These are phyloP conservation scores for Heliconius sara DNA, from an alignment of 2,888 invertebrate genomes.

Conservation along the genomic window DNA sequence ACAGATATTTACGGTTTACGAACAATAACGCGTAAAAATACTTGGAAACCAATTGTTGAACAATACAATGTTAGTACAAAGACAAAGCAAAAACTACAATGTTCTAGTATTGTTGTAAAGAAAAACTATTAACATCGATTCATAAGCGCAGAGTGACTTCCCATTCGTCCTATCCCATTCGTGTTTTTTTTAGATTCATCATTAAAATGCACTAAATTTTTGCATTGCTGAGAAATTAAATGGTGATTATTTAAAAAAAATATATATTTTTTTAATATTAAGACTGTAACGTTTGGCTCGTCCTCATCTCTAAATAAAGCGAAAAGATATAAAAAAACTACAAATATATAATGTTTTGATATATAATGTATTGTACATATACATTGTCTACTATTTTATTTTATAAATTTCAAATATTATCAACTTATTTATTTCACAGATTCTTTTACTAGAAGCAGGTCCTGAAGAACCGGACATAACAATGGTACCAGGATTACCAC, in stretches of 20 bases:
- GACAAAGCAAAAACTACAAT: slow-evolving; percentile 17
- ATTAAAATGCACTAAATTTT: not conserved
- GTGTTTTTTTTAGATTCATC: slow-evolving; percentile 25
- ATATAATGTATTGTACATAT: too few relatives aligned
- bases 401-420: not conserved
- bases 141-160: slow-evolving; percentile 9
- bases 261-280: too few relatives aligned
- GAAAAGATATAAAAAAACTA: too few relatives aligned
- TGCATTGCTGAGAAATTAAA: not conserved
- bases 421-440: slow-evolving; percentile 63
- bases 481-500: slow-evolving; percentile 86
- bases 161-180: not conserved
- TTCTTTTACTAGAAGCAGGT: slow-evolving; percentile 87
- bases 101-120: slow-evolving; percentile 11
- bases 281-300: too few relatives aligned
- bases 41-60: slow-evolving; percentile 26
- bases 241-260: not conserved
- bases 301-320: too few relatives aligned
- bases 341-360: too few relatives aligned
- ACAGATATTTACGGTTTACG: not conserved
- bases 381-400: not conserved
- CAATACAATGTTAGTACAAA: slow-evolving; percentile 13
- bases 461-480: slow-evolving; percentile 87
- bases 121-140: slow-evolving; percentile 23
- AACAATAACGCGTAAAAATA: slow-evolving; percentile 23